Base-by-base conservation (phyloP, 2,888 invertebrate genomes). In the Andrena praecox region DNA sequence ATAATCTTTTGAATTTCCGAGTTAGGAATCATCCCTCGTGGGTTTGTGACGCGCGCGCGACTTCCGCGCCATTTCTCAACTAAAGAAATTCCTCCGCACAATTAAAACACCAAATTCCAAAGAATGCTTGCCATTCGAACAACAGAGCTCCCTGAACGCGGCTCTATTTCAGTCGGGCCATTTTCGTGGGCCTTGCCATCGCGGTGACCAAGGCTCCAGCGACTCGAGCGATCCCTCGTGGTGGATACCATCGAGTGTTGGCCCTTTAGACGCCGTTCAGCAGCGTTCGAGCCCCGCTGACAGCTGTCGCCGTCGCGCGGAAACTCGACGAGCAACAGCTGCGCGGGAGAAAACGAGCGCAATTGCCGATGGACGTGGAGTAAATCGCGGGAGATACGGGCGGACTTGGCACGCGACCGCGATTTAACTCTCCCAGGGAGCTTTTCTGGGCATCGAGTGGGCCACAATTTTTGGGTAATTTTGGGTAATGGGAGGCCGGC, bases 291-390 rank as follows among this genome's bases (percentile, higher is more conserved):
- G n/a, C 12, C 8, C 29, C 50, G 42, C 20, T 68, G 35, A 56
- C 42, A 42, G 33, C 35, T 24, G 54, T 31, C 16, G n/a, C 31
- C 16, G 52, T 67, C 50, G 52, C 67, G 24, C 52, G 67, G 67
- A 24, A 52, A 56, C 12, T 67, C 59, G 80, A 82, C 62, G 63
- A 71, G 56, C 31, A 56, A 52, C 75, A 82, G 24, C 80, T 82
- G 75, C 54, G 33, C 12, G 24, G 24, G 54, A 68, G 74, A 12
- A 67, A 67, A 56, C 42, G 27, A 27, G 2, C 20, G 27, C 8
- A 35, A 62, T 29, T 24, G 24, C 24, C 24, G 4, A 27, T 35
- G 6, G 68, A 35, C 35, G 20, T 59, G 29, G 29, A 59, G 8
- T 16, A 59, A 29, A 52, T 50, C 29, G 35, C 69, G 54, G 35